These are phyloP conservation scores for Rhorus exstirpatorius DNA, from an alignment of 2,888 invertebrate species.

Conservation along the genomic window DNA sequence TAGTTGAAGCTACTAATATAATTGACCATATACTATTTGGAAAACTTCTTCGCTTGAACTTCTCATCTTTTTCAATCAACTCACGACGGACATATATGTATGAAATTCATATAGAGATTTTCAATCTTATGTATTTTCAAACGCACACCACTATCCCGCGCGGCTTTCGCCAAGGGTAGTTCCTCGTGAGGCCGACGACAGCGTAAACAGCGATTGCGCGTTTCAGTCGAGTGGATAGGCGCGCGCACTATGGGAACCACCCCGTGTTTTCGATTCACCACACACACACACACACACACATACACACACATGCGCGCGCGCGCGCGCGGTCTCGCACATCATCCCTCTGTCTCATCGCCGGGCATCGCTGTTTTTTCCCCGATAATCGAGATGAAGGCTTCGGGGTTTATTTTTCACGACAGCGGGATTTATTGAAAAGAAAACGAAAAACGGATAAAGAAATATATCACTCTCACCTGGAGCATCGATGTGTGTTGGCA, in stretches of 20 bases:
- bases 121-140: background rate
- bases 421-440: background rate
- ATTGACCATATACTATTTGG: too few relatives aligned
- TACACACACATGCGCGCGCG: too few relatives aligned
- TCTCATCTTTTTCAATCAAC: too few relatives aligned
- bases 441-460: background rate
- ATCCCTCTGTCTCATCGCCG: background rate
- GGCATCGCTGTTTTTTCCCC: background rate
- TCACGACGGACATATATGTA: too few relatives aligned
- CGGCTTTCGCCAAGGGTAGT: background rate
- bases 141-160: background rate
- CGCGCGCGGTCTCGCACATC: conserved; percentile 17
- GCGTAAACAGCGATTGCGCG: conserved; percentile 27
- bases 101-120: background rate
- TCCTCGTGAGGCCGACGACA: conserved; percentile 4
- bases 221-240: conserved; percentile 22
- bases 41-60: too few relatives aligned
- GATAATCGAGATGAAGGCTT: background rate
- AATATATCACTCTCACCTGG: conserved; percentile 79
- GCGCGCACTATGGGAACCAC: conserved; percentile 58
- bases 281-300: too few relatives aligned
- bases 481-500: conserved; percentile 82
- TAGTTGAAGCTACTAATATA: too few relatives aligned
- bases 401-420: background rate
- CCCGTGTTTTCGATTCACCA: conserved; percentile 31